Base-by-base conservation (phyloP, 1,140 invertebrate species). In the Drosophila ficusphila region DNA sequence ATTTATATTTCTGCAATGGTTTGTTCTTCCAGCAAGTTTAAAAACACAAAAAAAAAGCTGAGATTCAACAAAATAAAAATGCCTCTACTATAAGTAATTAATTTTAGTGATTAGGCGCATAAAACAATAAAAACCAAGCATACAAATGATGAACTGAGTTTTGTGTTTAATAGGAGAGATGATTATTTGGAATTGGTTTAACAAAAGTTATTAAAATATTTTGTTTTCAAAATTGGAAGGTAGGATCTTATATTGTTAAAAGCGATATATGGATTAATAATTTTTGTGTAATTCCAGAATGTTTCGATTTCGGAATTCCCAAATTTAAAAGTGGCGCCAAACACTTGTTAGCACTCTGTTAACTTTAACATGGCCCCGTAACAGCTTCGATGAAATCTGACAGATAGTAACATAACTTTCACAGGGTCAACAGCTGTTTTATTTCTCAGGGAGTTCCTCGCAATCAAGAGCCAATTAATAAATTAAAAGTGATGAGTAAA, bases 11-110 rank as follows among this genome's bases (percentile, higher is more conserved):
- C 57, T 76, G 72, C 72, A 86, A 86, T 85, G 62, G 44, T 77
- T 86, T 73, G 76, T 88, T 86, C 81, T 88, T 86, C 81, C 81
- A 86, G 82, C 76, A 73, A 44, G 31, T 74, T 77, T 82, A 42
- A 64, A 68, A 64, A 60, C 47, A 57, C 58, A 49, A 42, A 62
- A 58, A 58, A 34, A 48, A 76, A 86, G 76, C 76, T 86, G 82
- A 86, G 81, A 86, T 86, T 86, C 54, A 88, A 85, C 56, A 82
- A 79, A 57, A 77, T 23, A 51, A 64, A 70, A 76, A 85, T 61
- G 61, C 57, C 53, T 78, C 64, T 83, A 83, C 75, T 83, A 70
- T 83, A 78, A 82, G 77, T 86, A 88, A 86, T 53, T 73, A 85
- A 79, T 73, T 85, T 48, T 81, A 79, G 70, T 64, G 29, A 79